A percentile compares a stretch with the other conserved stretches of the same genome.
Conservation (phyloP, 2,888 invertebrate species). For the Drosophila putrida region DNA sequence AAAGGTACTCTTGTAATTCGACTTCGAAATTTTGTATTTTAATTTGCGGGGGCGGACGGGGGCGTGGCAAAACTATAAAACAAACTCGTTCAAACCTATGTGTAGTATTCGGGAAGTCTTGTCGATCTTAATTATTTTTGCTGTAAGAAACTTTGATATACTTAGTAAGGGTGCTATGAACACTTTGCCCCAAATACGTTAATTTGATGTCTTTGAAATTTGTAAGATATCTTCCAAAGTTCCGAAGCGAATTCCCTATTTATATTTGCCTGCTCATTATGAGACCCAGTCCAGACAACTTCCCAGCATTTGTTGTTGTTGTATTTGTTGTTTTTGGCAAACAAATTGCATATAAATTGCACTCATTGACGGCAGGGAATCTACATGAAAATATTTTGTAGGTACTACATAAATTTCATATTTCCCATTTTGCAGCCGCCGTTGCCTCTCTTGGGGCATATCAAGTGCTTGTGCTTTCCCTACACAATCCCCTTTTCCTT, state of each 20-base stretch:
- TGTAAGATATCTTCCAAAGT: conserved; percentile 8
- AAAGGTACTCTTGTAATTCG: too few relatives aligned
- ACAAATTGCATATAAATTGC: conserved; percentile 80
- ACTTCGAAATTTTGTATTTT: too few relatives aligned
- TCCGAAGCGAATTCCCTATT: conserved; percentile 21
- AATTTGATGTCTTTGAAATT: conserved; percentile 30
- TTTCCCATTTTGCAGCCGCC: conserved; percentile 59
- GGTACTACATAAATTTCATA: conserved; percentile 67
- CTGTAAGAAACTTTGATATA: conserved; percentile 1
- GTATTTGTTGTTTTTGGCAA: conserved; percentile 32
- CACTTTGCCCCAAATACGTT: conserved; percentile 19
- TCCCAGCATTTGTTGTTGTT: conserved; percentile 22
- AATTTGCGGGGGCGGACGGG: too few relatives aligned
- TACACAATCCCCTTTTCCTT: not conserved
- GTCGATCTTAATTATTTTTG: not conserved
- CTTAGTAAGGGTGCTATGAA: not conserved
- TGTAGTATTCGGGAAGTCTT: not conserved
- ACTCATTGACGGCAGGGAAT: conserved; percentile 71
- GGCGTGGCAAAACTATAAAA: too few relatives aligned
- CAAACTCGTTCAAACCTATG: too few relatives aligned
- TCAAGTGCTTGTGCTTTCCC: conserved; percentile 31
- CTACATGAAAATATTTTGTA: conserved; percentile 70
- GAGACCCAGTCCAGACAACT: conserved; percentile 1
- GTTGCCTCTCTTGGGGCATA: conserved; percentile 31
- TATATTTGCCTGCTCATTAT: conserved; percentile 47